Evolutionary conservation across 2,113 vertebrate genomes (phyloP), one percentile per base, ranked within the genome.

Genomic region (Tringa solitaria): DNA sequence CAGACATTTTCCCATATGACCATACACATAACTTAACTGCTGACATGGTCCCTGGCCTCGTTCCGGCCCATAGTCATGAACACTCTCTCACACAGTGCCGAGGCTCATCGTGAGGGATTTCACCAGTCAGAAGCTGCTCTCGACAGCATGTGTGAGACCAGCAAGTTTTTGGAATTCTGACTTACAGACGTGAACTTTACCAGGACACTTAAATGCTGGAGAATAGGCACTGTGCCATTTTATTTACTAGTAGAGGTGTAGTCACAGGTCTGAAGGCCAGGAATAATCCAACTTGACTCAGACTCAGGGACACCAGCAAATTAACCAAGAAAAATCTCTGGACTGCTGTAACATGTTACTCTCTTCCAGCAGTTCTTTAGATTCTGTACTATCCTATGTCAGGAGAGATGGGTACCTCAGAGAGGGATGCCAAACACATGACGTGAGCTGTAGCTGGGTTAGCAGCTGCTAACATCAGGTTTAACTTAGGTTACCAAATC

Each of bases 401-500:
- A 69, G 76, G 50, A 80, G 32, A 83, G 18, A 51, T 0, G 3
- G 9, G n/a, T 76, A 22, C 48, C 65, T 85, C 45, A 32, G 59
- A 73, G n/a, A 56, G 6, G 26, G 67, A 45, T 30, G n/a, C 39
- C 2, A 5, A 84, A 68, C 45, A 83, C 18, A 41, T 0, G 6
- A 2, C 69, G 57, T 51, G 57, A 82, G 45, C 33, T 1, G 2
- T 61, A 93, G 65, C 30, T 61, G 59, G 33, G 53, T 73, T 64
- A 90, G 32, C 60, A 93, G 50, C 50, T 80, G 45, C 46, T 79
- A 90, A 51, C n/a, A 90, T 87, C 60, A 85, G 21, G 74, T 95
- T 96, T 90, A 80, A 88, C 13, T 89, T 93, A 87, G 56, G 65
- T 77, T 80, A 80, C 45, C 21, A 74, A 79, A 92, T 86, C 69